phyloP scores from a whole-genome alignment of 2,797 vertebrate genomes.

The Oryzias sinensis region DNA sequence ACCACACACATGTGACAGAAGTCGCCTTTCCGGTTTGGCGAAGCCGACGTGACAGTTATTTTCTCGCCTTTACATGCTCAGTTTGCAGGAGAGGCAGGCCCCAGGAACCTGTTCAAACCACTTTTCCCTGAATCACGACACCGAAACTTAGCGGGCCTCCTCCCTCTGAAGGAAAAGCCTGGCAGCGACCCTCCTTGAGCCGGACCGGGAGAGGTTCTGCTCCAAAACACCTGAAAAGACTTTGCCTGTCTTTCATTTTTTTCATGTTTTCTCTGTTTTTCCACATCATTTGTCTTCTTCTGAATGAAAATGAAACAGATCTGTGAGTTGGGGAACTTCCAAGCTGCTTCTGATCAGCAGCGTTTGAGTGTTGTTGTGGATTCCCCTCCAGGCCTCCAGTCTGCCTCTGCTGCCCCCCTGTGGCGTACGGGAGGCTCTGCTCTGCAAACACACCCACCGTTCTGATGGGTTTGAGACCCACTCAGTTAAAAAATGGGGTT shows the following conservation, averaged over 20 bases:
- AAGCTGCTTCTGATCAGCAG: neutral
- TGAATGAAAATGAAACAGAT: neutral
- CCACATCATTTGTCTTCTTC: neutral
- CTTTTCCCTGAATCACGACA: conserved; percentile 2
- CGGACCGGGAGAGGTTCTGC: neutral
- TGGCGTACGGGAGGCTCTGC: conserved; percentile 32
- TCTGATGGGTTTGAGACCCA: too few species aligned
- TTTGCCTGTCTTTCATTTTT: neutral
- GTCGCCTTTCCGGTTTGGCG: conserved; percentile 62
- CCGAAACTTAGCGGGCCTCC: conserved; percentile 13
- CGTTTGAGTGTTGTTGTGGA: neutral
- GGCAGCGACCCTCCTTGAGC: conserved; percentile 15
- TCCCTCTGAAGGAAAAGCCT: conserved; percentile 15
- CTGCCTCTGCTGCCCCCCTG: conserved; percentile 51
- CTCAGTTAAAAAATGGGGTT: too few species aligned
- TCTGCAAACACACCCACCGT: neutral
- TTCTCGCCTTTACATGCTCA: conserved; percentile 69
- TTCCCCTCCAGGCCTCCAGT: neutral
- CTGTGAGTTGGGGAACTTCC: neutral
- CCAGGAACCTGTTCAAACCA: conserved; percentile 16
- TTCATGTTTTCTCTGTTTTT: too few species aligned
- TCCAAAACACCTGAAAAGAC: neutral
- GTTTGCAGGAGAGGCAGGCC: conserved; percentile 48
- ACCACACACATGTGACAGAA: conserved; percentile 26
- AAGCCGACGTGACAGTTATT: conserved; percentile 69